Base-by-base conservation (phyloP, 92 coral and sea anemone species). In the Ricordea florida region DNA sequence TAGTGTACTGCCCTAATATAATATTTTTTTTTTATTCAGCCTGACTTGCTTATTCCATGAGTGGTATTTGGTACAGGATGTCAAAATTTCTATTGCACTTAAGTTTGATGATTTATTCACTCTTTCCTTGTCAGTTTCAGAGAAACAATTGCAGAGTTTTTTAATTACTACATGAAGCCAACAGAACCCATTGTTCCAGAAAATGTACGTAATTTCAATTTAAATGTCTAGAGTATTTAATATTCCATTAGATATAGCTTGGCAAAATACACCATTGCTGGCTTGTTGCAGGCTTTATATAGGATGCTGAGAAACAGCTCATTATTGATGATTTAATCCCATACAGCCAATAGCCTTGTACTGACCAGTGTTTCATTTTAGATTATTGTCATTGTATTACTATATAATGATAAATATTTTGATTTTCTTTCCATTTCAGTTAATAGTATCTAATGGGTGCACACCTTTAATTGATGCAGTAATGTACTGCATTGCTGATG, bases 101-200 rank as follows among this genome's bases (percentile, higher is more conserved):
- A 55, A 33, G 10, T 17, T 9, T 26, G 0, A 5, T 11, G 16
- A 25, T 11, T 28, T 28, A 2, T 35, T 13, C 1, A 7, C 31
- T 38, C 9, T 10, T 16, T 38, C 17, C 23, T 52, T 41, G 40
- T 11, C 30, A 93, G 98, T 18, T 93, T 93, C 71, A 91, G 89
- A 50, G 55, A 57, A 57, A 67, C 66, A 18, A 26, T 93, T 11
- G 89, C 92, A 16, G 89, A 90, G 31, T 87, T 93, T 62, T 79
- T 87, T 36, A 85, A 90, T 76, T 32, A 85, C 31, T 78, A 87
- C 37, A 93, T 93, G 98, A 83, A 93, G 75, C 93, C 98, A 6
- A 81, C 52, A 16, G 96, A 85, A 42, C 77, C 84, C 32, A 80
- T 93, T 24, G 32, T 74, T 62, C 83, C 96, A 41, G 68, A 67